Conservation (phyloP, 2,888 invertebrate species). For the Hirtodrosophila trivittata region DNA sequence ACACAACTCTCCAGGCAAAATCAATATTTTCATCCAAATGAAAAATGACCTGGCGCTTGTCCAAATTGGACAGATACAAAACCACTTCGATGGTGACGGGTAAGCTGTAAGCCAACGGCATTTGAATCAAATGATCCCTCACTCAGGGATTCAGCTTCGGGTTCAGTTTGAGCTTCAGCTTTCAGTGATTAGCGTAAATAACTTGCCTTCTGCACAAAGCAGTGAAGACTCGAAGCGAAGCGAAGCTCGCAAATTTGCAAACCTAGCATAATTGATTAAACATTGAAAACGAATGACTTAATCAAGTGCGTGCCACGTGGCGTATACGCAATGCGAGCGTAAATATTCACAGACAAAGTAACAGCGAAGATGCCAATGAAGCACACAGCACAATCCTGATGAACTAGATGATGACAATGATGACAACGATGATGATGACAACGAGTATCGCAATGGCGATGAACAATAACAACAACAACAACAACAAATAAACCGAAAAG, state of each 20-base stretch:
- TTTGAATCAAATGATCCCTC: constrained; percentile 25
- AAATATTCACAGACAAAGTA: constrained; percentile 9
- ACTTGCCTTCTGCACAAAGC: constrained; percentile 8
- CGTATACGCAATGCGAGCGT: constrained; percentile 64
- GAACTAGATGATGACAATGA: constrained; percentile 29
- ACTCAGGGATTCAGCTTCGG: background rate
- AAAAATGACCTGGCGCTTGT: constrained; percentile 72
- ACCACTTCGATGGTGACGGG: constrained; percentile 19
- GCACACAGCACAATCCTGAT: constrained; percentile 14
- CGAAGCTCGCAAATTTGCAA: constrained; percentile 57
- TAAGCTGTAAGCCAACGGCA: constrained; percentile 29
- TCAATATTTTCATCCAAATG: constrained; percentile 80
- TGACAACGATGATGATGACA: constrained; percentile 16
- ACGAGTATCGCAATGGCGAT: constrained; percentile 3
- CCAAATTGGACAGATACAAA: constrained; percentile 52
- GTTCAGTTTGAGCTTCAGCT: constrained; percentile 23
- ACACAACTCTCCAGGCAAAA: constrained; percentile 54
- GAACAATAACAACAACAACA: constrained; percentile 21
- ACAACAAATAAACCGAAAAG: constrained; percentile 43
- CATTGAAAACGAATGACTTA: constrained; percentile 67
- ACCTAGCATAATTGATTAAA: constrained; percentile 75
- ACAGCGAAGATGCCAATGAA: constrained; percentile 20
- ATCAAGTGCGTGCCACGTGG: constrained; percentile 70
- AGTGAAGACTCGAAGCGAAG: background rate
- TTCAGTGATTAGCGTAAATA: constrained; percentile 56